phyloP scores from a whole-genome alignment of 2,888 invertebrate species.

The Labia minor region DNA sequence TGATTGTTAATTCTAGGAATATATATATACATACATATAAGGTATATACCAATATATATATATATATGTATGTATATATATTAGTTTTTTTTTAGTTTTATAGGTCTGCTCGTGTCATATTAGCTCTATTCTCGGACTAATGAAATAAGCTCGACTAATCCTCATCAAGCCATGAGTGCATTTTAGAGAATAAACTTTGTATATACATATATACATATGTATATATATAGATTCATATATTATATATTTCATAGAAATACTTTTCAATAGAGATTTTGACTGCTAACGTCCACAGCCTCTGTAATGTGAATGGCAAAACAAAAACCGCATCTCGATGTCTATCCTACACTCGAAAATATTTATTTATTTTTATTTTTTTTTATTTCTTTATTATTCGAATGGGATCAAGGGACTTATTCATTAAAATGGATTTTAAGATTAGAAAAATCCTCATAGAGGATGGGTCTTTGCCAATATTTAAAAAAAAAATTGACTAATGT shows the following conservation, averaged over 20 bases:
- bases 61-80: too few relatives aligned
- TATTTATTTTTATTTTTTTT: too few relatives aligned
- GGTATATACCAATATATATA: too few relatives aligned
- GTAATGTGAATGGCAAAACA: background rate
- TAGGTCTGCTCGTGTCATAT: background rate
- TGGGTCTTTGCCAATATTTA: background rate
- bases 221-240: background rate
- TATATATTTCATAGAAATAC: background rate
- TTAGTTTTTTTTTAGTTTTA: too few relatives aligned
- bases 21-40: too few relatives aligned
- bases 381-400: too few relatives aligned
- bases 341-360: background rate
- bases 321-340: background rate
- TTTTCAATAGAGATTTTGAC: background rate
- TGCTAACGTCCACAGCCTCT: background rate
- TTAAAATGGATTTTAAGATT: background rate
- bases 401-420: too few relatives aligned
- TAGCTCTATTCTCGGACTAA: background rate
- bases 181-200: background rate
- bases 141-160: background rate
- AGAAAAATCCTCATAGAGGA: constrained; percentile 13
- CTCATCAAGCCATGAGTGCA: background rate
- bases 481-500: background rate
- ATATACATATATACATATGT: background rate
- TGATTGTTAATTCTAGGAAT: background rate